Conservation (phyloP, 2,113 vertebrate species). For the Alethe castanea region DNA sequence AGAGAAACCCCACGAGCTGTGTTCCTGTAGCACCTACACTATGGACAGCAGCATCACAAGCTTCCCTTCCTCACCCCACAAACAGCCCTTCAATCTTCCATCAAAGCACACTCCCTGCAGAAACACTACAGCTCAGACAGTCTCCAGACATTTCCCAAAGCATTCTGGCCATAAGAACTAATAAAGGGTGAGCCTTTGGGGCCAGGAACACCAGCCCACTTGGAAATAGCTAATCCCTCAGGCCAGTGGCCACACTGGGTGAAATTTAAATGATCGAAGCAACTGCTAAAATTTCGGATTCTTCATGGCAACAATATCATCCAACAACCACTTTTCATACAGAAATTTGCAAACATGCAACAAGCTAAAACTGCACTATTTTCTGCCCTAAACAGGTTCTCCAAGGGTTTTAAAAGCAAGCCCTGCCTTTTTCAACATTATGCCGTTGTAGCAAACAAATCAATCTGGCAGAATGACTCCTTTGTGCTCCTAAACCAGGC, state of each 20-base stretch:
- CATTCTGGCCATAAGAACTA: fast-evolving
- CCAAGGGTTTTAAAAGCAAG: not conserved
- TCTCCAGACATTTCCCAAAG: not conserved
- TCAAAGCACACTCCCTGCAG: not conserved
- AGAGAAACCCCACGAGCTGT: not conserved
- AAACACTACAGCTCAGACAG: not conserved
- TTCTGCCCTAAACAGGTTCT: not conserved
- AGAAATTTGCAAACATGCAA: not conserved
- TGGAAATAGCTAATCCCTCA: not conserved
- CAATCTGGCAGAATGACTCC: not conserved
- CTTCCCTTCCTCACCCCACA: not conserved
- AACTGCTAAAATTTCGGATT: not conserved
- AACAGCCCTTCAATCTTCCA: not conserved
- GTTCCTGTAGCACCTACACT: not conserved
- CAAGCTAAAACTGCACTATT: not conserved
- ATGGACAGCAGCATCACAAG: slow-evolving; percentile 25
- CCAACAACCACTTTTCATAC: not conserved
- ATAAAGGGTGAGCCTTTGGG: not conserved
- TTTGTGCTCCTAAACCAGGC: not conserved
- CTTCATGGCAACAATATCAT: not conserved
- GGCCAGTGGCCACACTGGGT: not conserved
- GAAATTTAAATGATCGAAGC: not conserved
- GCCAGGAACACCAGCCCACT: not conserved
- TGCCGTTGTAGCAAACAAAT: not conserved
- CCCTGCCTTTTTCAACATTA: not conserved